These are phyloP conservation scores for Aphodius sticticus DNA, from an alignment of 2,888 invertebrate genomes.

Conservation along the genomic window DNA sequence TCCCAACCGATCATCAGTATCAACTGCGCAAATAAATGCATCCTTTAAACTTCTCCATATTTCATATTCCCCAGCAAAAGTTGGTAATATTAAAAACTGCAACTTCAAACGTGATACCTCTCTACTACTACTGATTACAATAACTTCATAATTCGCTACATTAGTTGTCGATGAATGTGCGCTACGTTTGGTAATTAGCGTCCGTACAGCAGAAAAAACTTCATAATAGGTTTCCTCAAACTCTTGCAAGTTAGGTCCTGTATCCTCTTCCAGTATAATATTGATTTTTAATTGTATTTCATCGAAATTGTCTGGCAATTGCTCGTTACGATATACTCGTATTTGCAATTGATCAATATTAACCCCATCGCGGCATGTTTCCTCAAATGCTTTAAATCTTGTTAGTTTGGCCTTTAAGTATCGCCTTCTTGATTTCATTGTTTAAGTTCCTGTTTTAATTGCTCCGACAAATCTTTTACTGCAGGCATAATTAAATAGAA, in stretches of 20 bases:
- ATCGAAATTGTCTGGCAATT: too few species aligned
- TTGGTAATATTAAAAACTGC: too few species aligned
- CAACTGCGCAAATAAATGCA: background rate
- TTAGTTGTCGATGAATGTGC: background rate
- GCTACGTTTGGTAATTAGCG: background rate
- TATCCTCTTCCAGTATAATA: background rate
- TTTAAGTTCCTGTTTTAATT: background rate
- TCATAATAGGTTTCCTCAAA: background rate
- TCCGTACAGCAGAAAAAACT: background rate
- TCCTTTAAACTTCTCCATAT: background rate
- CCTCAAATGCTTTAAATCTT: background rate
- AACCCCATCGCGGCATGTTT: background rate
- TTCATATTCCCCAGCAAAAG: background rate
- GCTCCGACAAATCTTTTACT: background rate
- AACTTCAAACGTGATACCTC: too few species aligned
- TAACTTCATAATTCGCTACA: background rate
- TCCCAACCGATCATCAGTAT: background rate
- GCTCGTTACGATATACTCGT: background rate
- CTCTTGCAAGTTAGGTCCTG: background rate
- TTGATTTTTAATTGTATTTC: background rate
- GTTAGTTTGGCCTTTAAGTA: background rate
- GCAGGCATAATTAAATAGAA: background rate
- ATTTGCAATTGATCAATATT: background rate
- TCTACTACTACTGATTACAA: background rate
- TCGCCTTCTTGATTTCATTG: background rate